Evolutionary conservation across 2,888 invertebrate genomes (phyloP), one percentile per base, ranked within the genome.

Genomic region (Netelia virgata): DNA sequence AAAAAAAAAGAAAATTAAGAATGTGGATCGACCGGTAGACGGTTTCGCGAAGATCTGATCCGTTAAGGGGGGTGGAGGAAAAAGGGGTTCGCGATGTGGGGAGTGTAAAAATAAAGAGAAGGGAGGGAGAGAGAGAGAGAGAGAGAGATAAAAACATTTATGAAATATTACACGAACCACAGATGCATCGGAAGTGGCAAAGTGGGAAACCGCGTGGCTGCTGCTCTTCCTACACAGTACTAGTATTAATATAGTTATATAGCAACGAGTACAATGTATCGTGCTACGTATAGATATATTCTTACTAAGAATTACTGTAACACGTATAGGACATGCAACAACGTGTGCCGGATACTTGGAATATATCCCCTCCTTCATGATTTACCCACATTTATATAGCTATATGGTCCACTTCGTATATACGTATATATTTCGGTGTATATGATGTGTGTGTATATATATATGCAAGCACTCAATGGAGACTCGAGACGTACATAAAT

Each of bases 101-200:
- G 36, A 23, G 9, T 16, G 14, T 1, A n/a, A 50, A 53, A 14
- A n/a, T 14, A 47, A 3, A 28, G 28, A n/a, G 28, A 20, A 23
- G 9, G 9, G 11, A 2, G 23, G 50, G 47, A 14, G 28, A 23
- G 68, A 23, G 68, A n/a, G n/a, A 23, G 14, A 16, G 3, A 53
- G 50, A 14, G 5, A 36, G 18, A 20, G 28, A 66, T 11, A 72
- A 47, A 47, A 72, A 69, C 66, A 75, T 41, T 55, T 20, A 68
- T 77, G 59, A 77, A 68, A 68, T 77, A 77, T 77, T 50, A 47
- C 50, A 43, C 76, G 59, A 77, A 57, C 47, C 61, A 69, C 68
- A 77, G 59, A 77, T 77, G 77, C 69, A 69, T 77, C 77, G 82
- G 73, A 83, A 83, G 83, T 86, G 83, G 81, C 79, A 82, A 86